phyloP scores from a whole-genome alignment of 2,888 invertebrate species.

The Drosophila parthenogenetica region DNA sequence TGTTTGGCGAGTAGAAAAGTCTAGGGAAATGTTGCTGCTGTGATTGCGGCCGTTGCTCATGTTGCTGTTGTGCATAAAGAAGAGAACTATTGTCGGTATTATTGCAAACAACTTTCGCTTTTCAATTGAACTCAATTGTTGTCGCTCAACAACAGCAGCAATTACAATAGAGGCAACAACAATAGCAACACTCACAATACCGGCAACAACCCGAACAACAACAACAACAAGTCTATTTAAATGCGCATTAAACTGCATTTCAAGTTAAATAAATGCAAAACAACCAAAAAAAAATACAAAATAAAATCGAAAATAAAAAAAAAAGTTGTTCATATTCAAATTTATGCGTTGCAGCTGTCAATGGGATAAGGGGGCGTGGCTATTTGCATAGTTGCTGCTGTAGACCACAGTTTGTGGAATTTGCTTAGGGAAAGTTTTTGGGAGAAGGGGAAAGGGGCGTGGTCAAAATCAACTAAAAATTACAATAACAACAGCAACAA shows the following conservation, averaged over 20 bases:
- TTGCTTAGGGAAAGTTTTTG: slow-evolving; percentile 9
- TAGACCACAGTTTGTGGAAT: slow-evolving; percentile 7
- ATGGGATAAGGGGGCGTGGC: slow-evolving; percentile 25
- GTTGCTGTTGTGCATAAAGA: slow-evolving; percentile 27
- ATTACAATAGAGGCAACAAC: slow-evolving; percentile 13
- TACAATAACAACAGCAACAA: slow-evolving; percentile 17
- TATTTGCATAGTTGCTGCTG: slow-evolving; percentile 50
- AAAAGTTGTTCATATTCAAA: slow-evolving; percentile 55
- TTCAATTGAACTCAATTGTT: slow-evolving; percentile 29
- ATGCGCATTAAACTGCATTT: slow-evolving; percentile 74
- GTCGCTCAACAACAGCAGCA: slow-evolving; percentile 10
- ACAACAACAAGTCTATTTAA: slow-evolving; percentile 38
- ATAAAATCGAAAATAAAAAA: not conserved
- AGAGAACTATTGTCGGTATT: slow-evolving; percentile 39
- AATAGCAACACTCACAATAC: not conserved
- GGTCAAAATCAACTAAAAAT: slow-evolving; percentile 5
- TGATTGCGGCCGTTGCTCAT: slow-evolving; percentile 23
- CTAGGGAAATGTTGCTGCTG: slow-evolving; percentile 16
- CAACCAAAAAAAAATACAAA: slow-evolving; percentile 3
- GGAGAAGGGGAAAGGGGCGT: too few relatives aligned
- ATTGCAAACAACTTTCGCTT: slow-evolving; percentile 54
- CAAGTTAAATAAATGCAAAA: slow-evolving; percentile 32
- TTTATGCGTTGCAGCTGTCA: slow-evolving; percentile 58
- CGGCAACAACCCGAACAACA: slow-evolving; percentile 9
- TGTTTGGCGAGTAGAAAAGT: slow-evolving; percentile 56